Evolutionary conservation across 23 tunicate species (phyloP).

Genomic region (Oikopleura dioica): DNA sequence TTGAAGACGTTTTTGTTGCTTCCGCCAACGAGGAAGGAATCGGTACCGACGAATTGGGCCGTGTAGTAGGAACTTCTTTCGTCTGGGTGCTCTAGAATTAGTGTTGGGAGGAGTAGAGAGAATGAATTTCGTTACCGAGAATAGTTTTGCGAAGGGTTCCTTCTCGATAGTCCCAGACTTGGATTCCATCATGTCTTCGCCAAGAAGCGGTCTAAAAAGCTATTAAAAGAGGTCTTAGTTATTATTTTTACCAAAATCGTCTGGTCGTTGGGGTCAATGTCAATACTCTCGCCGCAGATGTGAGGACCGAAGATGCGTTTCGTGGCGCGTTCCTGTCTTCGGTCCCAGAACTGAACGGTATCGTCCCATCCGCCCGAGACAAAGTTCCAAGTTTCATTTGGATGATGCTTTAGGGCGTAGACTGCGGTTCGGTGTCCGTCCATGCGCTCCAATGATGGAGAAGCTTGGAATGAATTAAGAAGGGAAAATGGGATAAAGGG

Average conservation of each 20-base stretch:
- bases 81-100: background rate
- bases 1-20: conserved; percentile 34
- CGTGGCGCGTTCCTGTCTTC: background rate
- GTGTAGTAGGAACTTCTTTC: conserved; percentile 14
- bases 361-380: conserved; percentile 97
- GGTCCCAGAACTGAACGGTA: conserved; percentile 60
- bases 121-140: conserved; percentile 14
- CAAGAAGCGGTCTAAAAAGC: conserved; percentile 35
- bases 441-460: conserved; percentile 17
- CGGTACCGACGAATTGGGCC: conserved; percentile 56
- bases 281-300: conserved; percentile 81
- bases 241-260: conserved; percentile 31
- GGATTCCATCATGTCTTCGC: conserved; percentile 54
- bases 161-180: conserved; percentile 47
- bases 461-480: too few species aligned
- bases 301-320: conserved; percentile 73
- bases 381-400: conserved; percentile 18
- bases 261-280: conserved; percentile 37
- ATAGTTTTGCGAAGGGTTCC: conserved; percentile 38
- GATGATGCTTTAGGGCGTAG: conserved; percentile 55
- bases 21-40: conserved; percentile 58
- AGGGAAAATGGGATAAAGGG: too few species aligned
- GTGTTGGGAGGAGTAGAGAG: background rate
- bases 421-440: conserved; percentile 73
- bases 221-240: background rate